Conservation (phyloP, 2,113 vertebrate species). For the Amblyopsis rosae region DNA sequence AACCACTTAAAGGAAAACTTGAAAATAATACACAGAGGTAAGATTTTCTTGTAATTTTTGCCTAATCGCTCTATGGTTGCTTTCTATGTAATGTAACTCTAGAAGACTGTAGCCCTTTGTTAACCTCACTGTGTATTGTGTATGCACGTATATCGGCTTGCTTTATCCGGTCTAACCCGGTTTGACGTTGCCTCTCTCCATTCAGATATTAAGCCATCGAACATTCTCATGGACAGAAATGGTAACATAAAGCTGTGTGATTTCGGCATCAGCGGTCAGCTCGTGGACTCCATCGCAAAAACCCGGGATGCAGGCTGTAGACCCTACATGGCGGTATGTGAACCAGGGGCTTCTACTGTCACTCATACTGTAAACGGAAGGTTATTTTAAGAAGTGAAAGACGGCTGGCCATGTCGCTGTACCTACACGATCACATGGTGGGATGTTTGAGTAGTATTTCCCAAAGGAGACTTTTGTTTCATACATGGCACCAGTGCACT, state of each 20-base stretch:
- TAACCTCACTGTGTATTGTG: not conserved
- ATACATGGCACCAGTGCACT: too few species aligned
- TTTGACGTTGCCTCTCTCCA: not conserved
- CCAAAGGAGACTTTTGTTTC: too few species aligned
- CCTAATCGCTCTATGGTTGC: not conserved
- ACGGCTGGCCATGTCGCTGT: too few species aligned
- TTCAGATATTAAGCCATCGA: constrained; percentile 98
- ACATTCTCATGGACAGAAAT: constrained; percentile 98
- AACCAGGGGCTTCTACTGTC: not conserved
- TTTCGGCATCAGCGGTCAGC: constrained; percentile 97
- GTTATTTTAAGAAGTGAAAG: too few species aligned
- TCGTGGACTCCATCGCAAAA: constrained; percentile 98
- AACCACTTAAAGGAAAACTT: constrained; percentile 99
- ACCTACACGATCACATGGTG: too few species aligned
- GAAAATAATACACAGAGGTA: constrained; percentile 99
- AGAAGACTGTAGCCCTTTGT: too few species aligned
- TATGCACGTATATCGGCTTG: not conserved
- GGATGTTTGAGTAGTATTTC: too few species aligned
- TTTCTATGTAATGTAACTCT: not conserved
- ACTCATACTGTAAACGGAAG: too few species aligned
- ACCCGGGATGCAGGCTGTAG: constrained; percentile 95
- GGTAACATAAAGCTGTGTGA: constrained; percentile 99
- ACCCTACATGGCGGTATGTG: constrained; percentile 97
- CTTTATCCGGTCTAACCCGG: not conserved
- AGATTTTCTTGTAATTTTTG: constrained; percentile 8